These are phyloP conservation scores for Agraylea sexmaculata DNA, from an alignment of 1,140 invertebrate species.

Conservation along the genomic window DNA sequence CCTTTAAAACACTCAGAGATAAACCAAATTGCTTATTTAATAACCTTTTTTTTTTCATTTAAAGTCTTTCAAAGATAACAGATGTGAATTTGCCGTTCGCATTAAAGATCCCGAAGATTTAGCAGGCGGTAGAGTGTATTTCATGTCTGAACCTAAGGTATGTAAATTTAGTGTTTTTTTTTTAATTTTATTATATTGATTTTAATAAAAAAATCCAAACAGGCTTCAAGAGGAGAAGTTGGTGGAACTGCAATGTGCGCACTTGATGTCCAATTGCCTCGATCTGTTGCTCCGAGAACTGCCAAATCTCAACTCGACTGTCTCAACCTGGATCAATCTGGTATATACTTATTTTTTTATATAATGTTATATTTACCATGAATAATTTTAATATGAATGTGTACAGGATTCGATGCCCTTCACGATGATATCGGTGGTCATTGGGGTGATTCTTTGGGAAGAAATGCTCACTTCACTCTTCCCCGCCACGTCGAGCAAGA, in stretches of 20 bases:
- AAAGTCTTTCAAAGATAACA: slow-evolving; percentile 89
- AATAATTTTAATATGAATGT: background rate
- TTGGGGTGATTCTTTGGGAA: slow-evolving; percentile 35
- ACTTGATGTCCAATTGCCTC: slow-evolving; percentile 76
- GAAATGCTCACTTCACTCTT: slow-evolving; percentile 25
- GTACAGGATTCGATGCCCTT: slow-evolving; percentile 35
- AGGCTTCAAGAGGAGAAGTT: slow-evolving; percentile 61
- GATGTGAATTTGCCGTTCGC: slow-evolving; percentile 78
- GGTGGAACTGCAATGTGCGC: slow-evolving; percentile 83
- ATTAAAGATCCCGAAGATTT: slow-evolving; percentile 76
- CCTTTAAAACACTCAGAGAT: background rate
- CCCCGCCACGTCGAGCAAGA: slow-evolving; percentile 23
- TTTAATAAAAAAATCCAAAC: slow-evolving; percentile 1
- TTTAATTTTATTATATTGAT: slow-evolving; percentile 3
- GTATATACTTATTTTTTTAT: slow-evolving; percentile 28
- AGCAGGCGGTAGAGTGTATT: slow-evolving; percentile 76
- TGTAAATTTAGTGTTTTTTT: slow-evolving; percentile 4
- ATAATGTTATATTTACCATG: background rate
- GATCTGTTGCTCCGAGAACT: slow-evolving; percentile 56
- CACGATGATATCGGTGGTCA: slow-evolving; percentile 38
- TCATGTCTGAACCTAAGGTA: slow-evolving; percentile 89
- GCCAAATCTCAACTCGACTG: slow-evolving; percentile 61
- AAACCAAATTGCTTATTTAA: background rate
- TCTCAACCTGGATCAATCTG: slow-evolving; percentile 54
- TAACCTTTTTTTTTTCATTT: slow-evolving; percentile 41